Percentiles rank a stretch among this genome's conserved stretches.
Conservation (phyloP, 92 coral and sea anemone genomes). For the Epizoanthus illoricatus region DNA sequence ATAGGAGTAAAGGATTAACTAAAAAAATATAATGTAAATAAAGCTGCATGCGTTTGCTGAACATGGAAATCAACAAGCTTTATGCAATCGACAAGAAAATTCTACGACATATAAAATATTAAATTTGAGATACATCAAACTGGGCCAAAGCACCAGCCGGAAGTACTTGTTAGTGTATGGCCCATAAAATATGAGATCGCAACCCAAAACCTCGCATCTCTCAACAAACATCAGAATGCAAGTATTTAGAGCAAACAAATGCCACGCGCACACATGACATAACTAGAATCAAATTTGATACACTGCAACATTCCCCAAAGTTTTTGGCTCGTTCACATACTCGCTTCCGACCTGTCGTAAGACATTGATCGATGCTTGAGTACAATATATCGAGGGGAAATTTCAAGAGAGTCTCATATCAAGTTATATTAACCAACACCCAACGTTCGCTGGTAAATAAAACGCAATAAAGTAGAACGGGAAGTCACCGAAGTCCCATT, state of each 20-base stretch:
- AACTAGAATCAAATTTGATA: not conserved
- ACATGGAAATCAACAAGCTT: not conserved
- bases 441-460: not conserved
- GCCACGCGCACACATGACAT: constrained; percentile 7
- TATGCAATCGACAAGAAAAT: not conserved
- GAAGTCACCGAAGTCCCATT: not conserved
- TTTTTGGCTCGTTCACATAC: constrained; percentile 14
- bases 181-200: constrained; percentile 16
- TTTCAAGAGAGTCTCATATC: not conserved
- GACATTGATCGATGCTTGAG: not conserved
- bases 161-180: not conserved
- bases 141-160: not conserved
- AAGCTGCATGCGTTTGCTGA: not conserved
- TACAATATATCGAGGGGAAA: not conserved
- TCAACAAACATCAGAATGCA: not conserved
- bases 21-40: not conserved
- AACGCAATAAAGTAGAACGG: not conserved
- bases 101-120: constrained; percentile 5
- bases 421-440: not conserved
- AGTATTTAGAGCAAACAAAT: not conserved
- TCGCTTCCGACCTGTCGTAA: constrained; percentile 3
- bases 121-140: not conserved
- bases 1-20: not conserved
- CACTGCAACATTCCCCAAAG: not conserved
- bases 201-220: not conserved